Conservation (phyloP, 2,113 vertebrate genomes). For the Chelonoidis abingdonii region DNA sequence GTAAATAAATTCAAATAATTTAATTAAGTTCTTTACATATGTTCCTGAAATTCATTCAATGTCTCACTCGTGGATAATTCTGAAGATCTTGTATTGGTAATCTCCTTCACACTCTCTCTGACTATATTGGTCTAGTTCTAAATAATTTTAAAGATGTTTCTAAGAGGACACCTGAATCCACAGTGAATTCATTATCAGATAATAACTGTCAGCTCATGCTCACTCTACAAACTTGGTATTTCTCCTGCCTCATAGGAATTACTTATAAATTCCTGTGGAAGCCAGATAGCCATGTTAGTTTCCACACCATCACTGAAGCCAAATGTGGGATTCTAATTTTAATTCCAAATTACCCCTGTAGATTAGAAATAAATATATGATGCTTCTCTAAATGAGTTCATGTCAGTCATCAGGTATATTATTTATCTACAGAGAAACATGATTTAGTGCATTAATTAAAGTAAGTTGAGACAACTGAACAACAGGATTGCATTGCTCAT, state of each 20-base stretch:
- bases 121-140: no score
- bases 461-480: background rate
- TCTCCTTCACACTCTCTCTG: background rate
- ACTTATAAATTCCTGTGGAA: background rate
- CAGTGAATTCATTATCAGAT: fast-evolving
- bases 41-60: background rate
- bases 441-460: background rate
- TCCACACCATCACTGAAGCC: fast-evolving
- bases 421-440: background rate
- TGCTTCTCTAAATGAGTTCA: background rate
- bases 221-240: fast-evolving
- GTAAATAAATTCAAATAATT: background rate
- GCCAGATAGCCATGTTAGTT: background rate
- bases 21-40: background rate
- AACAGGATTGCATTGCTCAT: background rate
- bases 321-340: fast-evolving
- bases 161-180: background rate
- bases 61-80: background rate
- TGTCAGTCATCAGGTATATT: background rate
- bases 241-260: background rate
- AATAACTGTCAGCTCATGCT: fast-evolving
- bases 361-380: background rate
- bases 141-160: fast-evolving
- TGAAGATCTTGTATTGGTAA: background rate
- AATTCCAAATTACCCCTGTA: background rate